phyloP scores from a whole-genome alignment of 2,113 vertebrate genomes.

The Conger conger region DNA sequence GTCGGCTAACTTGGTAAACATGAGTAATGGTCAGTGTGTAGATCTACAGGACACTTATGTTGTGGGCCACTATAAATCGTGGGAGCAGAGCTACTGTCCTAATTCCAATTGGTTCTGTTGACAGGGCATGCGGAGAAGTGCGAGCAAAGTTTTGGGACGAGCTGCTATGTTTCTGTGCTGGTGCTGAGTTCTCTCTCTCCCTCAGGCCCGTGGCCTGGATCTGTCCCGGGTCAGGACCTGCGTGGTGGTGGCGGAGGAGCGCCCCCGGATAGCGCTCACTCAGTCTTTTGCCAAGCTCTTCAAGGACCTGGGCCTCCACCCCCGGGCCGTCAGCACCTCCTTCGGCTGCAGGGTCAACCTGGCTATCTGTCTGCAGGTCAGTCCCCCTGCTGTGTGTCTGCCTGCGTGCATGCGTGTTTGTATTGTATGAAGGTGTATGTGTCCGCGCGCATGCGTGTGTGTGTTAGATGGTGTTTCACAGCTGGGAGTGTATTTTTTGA shows the following conservation, averaged over 20 bases:
- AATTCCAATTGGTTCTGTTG: too few species aligned
- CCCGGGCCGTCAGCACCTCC: conserved; percentile 93
- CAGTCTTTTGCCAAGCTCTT: conserved; percentile 98
- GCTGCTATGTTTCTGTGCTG: not conserved
- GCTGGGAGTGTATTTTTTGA: not conserved
- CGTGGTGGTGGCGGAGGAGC: conserved; percentile 94
- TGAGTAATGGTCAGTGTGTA: too few species aligned
- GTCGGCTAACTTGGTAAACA: too few species aligned
- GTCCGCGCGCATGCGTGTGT: not conserved
- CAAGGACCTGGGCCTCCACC: conserved; percentile 95
- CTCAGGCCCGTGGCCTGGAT: conserved; percentile 88
- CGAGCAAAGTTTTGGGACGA: too few species aligned
- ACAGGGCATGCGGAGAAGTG: too few species aligned
- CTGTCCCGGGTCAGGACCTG: conserved; percentile 94
- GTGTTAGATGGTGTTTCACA: not conserved
- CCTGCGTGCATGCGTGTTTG: not conserved
- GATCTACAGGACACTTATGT: too few species aligned
- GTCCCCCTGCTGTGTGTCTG: conserved; percentile 22
- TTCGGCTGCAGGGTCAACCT: conserved; percentile 97
- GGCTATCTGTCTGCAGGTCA: conserved; percentile 96
- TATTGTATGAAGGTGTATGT: not conserved
- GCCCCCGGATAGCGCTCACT: conserved; percentile 91
- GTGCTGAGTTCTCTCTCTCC: conserved; percentile 25
- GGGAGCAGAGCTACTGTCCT: too few species aligned
- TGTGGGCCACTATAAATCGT: too few species aligned